Conservation (phyloP, 2,888 invertebrate genomes). For the Caenorhabditis macrosperma region DNA sequence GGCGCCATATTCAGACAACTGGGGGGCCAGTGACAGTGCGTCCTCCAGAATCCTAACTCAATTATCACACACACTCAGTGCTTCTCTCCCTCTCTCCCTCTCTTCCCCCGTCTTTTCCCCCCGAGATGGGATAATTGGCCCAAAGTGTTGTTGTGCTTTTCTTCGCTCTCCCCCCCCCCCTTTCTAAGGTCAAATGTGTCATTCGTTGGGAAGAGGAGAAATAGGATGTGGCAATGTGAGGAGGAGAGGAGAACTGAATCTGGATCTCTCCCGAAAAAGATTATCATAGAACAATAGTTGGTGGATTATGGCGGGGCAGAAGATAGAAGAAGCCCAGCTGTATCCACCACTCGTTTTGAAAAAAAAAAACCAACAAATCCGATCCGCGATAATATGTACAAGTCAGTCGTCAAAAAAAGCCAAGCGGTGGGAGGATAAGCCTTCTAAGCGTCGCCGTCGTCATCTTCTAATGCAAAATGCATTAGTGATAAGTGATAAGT, state of each 20-base stretch:
- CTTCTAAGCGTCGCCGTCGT: no score
- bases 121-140: conserved; percentile 44
- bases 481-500: neutral
- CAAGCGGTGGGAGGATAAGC: neutral
- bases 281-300: neutral
- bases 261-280: neutral
- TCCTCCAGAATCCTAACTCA: conserved; percentile 28
- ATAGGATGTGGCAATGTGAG: neutral
- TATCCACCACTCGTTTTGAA: no score
- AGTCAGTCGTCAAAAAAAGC: no score
- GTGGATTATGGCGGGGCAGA: neutral
- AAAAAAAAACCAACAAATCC: no score
- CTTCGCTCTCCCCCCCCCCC: neutral
- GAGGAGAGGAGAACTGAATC: neutral
- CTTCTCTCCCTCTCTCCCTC: conserved; percentile 2
- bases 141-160: conserved; percentile 46
- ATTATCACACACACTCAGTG: conserved; percentile 41
- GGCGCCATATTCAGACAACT: no score
- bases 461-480: neutral
- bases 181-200: conserved; percentile 30
- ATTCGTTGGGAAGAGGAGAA: neutral
- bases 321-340: no score
- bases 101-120: neutral
- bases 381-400: no score
- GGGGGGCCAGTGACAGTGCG: neutral